phyloP scores from a whole-genome alignment of 2,888 invertebrate genomes.

The Drosophila mimetica region DNA sequence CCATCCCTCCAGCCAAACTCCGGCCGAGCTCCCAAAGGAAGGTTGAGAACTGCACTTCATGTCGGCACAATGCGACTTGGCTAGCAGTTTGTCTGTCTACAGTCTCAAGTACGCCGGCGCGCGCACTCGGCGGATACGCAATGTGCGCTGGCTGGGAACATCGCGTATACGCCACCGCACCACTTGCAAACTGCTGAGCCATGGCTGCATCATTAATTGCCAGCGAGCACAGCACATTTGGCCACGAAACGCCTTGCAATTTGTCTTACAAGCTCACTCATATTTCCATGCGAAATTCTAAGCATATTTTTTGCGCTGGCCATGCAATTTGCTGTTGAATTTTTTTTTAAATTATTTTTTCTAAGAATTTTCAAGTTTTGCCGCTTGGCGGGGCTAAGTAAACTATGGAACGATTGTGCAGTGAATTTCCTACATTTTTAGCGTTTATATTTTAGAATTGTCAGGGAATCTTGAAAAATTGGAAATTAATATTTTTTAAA shows the following conservation, averaged over 20 bases:
- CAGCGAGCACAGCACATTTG: slow-evolving; percentile 35
- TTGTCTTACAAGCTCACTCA: slow-evolving; percentile 52
- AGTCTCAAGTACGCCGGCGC: slow-evolving; percentile 39
- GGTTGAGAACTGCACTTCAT: slow-evolving; percentile 58
- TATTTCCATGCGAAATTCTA: slow-evolving; percentile 46
- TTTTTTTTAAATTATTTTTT: slow-evolving; percentile 28
- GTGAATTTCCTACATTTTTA: too few relatives aligned
- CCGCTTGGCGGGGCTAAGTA: slow-evolving; percentile 3
- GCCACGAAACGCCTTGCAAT: slow-evolving; percentile 35
- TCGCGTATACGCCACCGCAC: slow-evolving; percentile 58
- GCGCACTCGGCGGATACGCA: slow-evolving; percentile 65
- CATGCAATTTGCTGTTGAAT: slow-evolving; percentile 7
- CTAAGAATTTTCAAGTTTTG: slow-evolving; percentile 5
- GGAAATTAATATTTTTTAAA: too few relatives aligned
- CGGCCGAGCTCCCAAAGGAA: slow-evolving; percentile 57
- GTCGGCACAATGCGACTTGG: slow-evolving; percentile 29
- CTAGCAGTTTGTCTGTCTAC: slow-evolving; percentile 8
- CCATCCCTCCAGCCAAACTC: slow-evolving; percentile 9
- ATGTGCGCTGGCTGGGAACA: slow-evolving; percentile 56
- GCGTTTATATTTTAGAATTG: too few relatives aligned
- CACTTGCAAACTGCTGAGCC: slow-evolving; percentile 64
- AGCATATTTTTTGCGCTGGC: slow-evolving; percentile 5
- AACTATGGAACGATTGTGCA: not conserved
- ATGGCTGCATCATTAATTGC: slow-evolving; percentile 69
- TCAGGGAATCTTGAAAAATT: not conserved